These are phyloP conservation scores for Drosophila paranaensis DNA, from an alignment of 2,888 invertebrate genomes.

Conservation along the genomic window DNA sequence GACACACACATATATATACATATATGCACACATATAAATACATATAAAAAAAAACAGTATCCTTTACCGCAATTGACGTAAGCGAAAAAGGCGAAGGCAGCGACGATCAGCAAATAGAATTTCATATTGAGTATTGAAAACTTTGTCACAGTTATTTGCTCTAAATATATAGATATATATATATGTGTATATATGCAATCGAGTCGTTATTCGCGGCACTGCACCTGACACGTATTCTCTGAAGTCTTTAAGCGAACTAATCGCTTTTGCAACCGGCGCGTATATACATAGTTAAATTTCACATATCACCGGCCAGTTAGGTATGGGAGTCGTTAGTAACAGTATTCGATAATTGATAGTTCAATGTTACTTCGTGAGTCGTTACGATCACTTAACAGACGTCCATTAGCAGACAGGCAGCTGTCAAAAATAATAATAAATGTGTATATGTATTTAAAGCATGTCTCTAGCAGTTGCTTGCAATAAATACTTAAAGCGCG, in stretches of 20 bases:
- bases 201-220: slow-evolving; percentile 11
- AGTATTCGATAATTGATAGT: background rate
- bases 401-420: background rate
- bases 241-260: slow-evolving; percentile 35
- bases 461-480: background rate
- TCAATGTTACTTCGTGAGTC: background rate
- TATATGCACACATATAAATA: no score
- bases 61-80: slow-evolving; percentile 80
- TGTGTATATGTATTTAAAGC: background rate
- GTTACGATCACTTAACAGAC: background rate
- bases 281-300: background rate
- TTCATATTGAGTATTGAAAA: slow-evolving; percentile 68
- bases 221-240: slow-evolving; percentile 9
- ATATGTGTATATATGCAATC: background rate
- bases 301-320: background rate
- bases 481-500: background rate
- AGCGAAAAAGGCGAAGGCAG: slow-evolving; percentile 73
- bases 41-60: background rate
- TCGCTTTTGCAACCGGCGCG: background rate
- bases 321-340: background rate
- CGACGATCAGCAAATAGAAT: slow-evolving; percentile 61
- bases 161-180: background rate
- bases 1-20: background rate
- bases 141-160: background rate
- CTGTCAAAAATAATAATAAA: background rate